Base-by-base conservation (phyloP, 2,113 vertebrate genomes). In the Nanger granti region DNA sequence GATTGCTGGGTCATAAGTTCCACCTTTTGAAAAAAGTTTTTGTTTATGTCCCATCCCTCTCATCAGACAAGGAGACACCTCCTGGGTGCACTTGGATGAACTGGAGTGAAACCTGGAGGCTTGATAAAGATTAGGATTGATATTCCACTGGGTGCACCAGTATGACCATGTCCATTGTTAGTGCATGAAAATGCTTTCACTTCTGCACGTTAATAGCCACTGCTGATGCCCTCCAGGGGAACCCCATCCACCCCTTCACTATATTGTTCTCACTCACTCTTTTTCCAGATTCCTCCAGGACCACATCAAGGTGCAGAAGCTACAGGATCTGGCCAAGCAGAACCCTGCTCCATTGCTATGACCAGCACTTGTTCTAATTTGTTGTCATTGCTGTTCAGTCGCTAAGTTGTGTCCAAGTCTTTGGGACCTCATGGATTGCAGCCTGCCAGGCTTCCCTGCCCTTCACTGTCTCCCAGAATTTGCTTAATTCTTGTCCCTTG, bases 171-270 rank as follows among this genome's bases (percentile, higher is more conserved):
- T 13, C 24, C 5, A 55, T 31, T 52, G 28, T 22, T 60, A n/a
- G 20, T 22, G 26, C n/a, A 26, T 88, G 76, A 76, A 41, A 88
- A 88, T 73, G 24, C 10, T 41, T 37, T 29, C 31, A 95, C 15
- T 41, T 4, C 55, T 52, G 2, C 54, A 31, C 0, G 0, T 62
- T 54, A 57, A 9, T 2, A 83, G 47, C 37, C 4, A 22, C 37
- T 49, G 44, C 31, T 18, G 13, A n/a, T 37, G 26, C 17, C 49
- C 28, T 66, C 37, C 31, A 88, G 8, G 26, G 11, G 83, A 84
- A 17, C 37, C 20, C 31, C 22, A 10, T 14, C 22, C 14, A 7
- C 31, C 52, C 34, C 37, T 55, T 87, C 15, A 7, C 28, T 49
- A 5, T 28, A 3, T 47, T 66, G 11, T 49, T 62, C 59, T 49